Base-by-base conservation (phyloP, 2,888 invertebrate species). In the Drosophila sordidula region DNA sequence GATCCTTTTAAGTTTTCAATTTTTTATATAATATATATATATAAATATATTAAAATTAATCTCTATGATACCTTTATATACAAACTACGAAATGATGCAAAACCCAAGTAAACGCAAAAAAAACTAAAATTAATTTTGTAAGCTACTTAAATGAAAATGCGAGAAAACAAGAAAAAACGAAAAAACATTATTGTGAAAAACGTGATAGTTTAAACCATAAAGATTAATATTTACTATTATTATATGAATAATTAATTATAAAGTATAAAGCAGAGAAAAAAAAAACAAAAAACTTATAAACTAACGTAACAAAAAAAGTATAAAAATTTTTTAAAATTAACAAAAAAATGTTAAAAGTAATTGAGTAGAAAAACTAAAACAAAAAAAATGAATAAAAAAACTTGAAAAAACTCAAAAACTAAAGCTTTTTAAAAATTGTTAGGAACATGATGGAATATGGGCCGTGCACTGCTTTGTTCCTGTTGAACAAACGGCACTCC, bases 141-240 rank as follows among this genome's bases (percentile, higher is more conserved):
- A 85, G 87, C 74, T 74, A 85, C 82, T 82, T 87, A 80, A 82
- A 80, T 82, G 81, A 46, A 83, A 76, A 78, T 67, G 59, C 76
- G 55, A 73, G 70, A 73, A 62, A 74, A 50, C 47, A 61, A 68
- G 54, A 54, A 52, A 55, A 68, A 68, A 59, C 47, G 55, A 67
- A 82, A 87, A 80, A 68, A 59, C 63, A 78, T 85, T 72, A 82
- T 82, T 82, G 80, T 85, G 80, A 85, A 87, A 86, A 86, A 80
- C 87, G 86, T 86, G 86, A 86, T 86, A 86, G 86, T 80, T 88
- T 86, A 88, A 87, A 88, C 88, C 81, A 86, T 86, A 88, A 88
- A 88, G 79, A 80, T 87, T 85, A 85, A 85, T 85, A 85, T 87
- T 87, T 85, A 85, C 80, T 87, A 84, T 84, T 85, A 85, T 85